Evolutionary conservation across 92 coral and sea anemone genomes (phyloP), one percentile per base, ranked within the genome.

Genomic region (Epizoanthus ramosus): DNA sequence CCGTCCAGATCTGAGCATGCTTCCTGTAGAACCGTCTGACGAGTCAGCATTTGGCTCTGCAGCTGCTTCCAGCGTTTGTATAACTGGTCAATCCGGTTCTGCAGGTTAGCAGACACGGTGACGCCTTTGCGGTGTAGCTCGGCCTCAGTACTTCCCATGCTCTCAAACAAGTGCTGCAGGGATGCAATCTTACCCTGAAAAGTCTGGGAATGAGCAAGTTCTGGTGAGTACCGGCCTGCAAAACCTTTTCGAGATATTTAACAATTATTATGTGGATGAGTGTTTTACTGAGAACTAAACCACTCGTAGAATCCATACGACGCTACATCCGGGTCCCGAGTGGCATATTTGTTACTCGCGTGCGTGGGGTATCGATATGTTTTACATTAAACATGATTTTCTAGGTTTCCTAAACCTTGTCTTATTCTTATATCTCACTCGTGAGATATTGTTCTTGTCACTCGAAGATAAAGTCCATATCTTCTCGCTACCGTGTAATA

Each of bases 21-120:
- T 56, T 96, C 99, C 82, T 96, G 99, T 41, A 96, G 80, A 22
- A 94, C 91, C 54, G 95, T 95, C 74, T 96, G 98, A 73, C 99
- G 87, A 79, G 95, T 93, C 59, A 96, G 64, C 94, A 96, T 92
- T 68, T 96, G 97, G 60, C 90, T 85, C 85, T 96, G 99, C 37
- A 96, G 83, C 75, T 96, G 98, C 60, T 96, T 96, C 99, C 99
- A 96, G 50, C 99, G 93, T 68, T 92, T 92, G 89, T 96, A 92
- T 68, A 96, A 80, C 91, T 96, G 98, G 94, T 96, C 99, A 84
- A 96, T 86, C 92, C 97, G 83, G 93, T 90, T 96, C 83, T 96
- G 98, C 85, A 90, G 92, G 86, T 81, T 90, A 5, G 97, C 87
- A 16, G 99, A 91, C 71, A 93, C 72, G 68, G 91, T 87, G 60